Evolutionary conservation across 2,888 invertebrate species (phyloP), one percentile per base, ranked within the genome.

Genomic region (Halictus quadricinctus): DNA sequence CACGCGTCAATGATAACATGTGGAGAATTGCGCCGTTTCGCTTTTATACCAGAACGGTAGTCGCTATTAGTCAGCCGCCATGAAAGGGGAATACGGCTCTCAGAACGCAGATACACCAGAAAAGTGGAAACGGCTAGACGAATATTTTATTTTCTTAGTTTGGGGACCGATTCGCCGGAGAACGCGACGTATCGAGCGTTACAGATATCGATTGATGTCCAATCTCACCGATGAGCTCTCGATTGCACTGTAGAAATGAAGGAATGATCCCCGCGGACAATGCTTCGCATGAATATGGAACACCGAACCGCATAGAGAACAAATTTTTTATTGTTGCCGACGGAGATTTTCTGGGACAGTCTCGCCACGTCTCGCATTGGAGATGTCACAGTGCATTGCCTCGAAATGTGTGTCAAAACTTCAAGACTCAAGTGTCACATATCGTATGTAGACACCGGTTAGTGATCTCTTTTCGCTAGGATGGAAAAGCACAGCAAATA

Each of bases 1-100:
- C 82, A 69, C 79, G 72, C 82, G 86, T 82, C 86, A 78, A 80
- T 86, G 86, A 80, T 86, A 86, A 86, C 86, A 50, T n/a, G 79
- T 81, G 21, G 78, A 81, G 76, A 76, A 86, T 86, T 70, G 86
- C 43, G n/a, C 15, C 60, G 80, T 48, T 46, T 50, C 81, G 82
- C 75, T 86, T 58, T 69, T 80, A 80, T 83, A 77, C 64, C 69
- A 46, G 60, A 36, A 60, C 77, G 77, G 36, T 66, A 12, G 70
- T 48, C 54, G 86, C 75, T 75, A 82, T 86, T 86, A 86, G 86
- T 82, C 81, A 66, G 78, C 69, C 72, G 66, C 72, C 72, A 64
- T 72, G 60, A 72, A 29, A 36, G 64, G 86, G 86, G 86, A 82
- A 86, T 86, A 86, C 25, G n/a, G 5, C 21, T 25, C 21, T n/a